Conservation (phyloP, 2,797 vertebrate genomes). For the Trichosurus vulpecula region DNA sequence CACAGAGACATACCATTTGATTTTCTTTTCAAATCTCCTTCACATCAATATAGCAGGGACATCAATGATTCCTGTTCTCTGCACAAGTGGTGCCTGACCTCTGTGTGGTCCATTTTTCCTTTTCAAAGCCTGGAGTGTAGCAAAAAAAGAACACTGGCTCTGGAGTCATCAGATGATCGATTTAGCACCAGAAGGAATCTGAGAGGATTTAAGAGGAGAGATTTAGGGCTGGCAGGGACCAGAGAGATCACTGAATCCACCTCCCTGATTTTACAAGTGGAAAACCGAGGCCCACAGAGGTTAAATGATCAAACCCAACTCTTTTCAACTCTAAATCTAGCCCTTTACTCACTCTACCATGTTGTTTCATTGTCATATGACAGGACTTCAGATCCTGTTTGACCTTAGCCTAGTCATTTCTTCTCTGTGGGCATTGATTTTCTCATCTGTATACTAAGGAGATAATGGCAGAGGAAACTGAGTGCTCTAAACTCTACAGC, state of each 20-base stretch:
- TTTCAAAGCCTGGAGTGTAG: slow-evolving; percentile 1
- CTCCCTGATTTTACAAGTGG: neutral
- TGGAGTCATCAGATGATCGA: neutral
- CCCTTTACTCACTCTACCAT: neutral
- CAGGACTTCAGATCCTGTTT: neutral
- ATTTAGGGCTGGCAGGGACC: neutral
- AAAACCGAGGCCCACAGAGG: neutral
- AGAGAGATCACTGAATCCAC: neutral
- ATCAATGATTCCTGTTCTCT: slow-evolving; percentile 50
- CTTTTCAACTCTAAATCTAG: neutral
- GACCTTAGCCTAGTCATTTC: neutral
- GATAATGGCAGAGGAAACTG: neutral
- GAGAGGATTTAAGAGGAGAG: neutral
- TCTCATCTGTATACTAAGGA: neutral
- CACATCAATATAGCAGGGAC: neutral
- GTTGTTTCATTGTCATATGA: neutral
- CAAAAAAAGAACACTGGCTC: neutral
- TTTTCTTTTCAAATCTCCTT: slow-evolving; percentile 48
- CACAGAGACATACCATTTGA: slow-evolving; percentile 12
- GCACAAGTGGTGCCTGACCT: slow-evolving; percentile 27
- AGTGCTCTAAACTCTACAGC: neutral
- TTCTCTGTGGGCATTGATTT: neutral
- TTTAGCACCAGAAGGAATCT: neutral
- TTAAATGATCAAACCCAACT: neutral
- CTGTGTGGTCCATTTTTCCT: slow-evolving; percentile 28